Base-by-base conservation (phyloP, 2,888 invertebrate species). In the Melipona bicolor region DNA sequence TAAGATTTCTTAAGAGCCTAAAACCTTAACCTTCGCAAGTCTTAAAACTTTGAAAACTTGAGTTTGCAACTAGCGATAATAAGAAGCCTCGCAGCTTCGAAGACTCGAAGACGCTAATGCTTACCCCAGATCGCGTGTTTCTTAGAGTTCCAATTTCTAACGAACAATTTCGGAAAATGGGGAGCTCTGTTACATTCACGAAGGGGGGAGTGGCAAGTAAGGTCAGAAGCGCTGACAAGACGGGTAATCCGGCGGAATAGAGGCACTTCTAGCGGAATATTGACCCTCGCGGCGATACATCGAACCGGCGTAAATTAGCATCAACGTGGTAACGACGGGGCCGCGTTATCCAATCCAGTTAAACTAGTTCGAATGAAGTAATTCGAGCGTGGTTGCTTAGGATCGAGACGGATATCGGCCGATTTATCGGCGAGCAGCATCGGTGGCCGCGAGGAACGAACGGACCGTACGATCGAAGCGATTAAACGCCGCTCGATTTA, bases 211-310 rank as follows among this genome's bases (percentile, higher is more conserved):
- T 9, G 9, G 43, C 9, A 43, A 43, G 11, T 43, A 43, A 43
- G 43, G 43, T 43, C 43, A 43, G 43, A 43, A 9, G 43, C 43
- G 43, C 1, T 43, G 43, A 81, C 52, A 77, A 75, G 56, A 62
- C 65, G 71, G 19, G 17, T n/a, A 67, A 75, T 67, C 70, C 21
- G 54, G 32, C 13, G 27, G n/a, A n/a, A 43, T 17, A 70, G 36
- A 77, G 74, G 78, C 68, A 54, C 32, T 61, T 62, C 56, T 32
- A 62, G 4, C 68, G 64, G 85, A 90, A 86, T 89, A 81, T 86
- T 87, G 86, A 87, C 88, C 84, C 82, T 87, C 24, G 61, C 19
- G 71, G 64, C 81, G 79, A 81, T 73, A 74, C 75, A 56, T 50
- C 72, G 62, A 75, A 69, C 68, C 52, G 61, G 64, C 27, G 81